phyloP scores from a whole-genome alignment of 2,113 vertebrate species.

The Nerophis lumbriciformis region DNA sequence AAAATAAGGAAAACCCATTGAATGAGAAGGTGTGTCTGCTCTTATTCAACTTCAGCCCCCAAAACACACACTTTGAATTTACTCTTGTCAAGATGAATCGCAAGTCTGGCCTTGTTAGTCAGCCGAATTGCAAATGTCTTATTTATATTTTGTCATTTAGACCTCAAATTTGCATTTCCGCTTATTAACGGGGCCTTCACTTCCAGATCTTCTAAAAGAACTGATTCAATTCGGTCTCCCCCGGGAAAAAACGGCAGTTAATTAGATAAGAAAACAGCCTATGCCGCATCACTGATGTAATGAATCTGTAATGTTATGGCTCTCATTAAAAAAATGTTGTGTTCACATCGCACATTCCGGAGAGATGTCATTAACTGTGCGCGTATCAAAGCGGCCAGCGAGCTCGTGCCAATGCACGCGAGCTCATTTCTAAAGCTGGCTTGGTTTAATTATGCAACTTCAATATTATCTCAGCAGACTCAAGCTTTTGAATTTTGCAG shows the following conservation, averaged over 20 bases:
- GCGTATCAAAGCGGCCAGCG: slow-evolving; percentile 3
- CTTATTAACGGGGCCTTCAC: slow-evolving; percentile 41
- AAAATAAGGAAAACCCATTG: too few species aligned
- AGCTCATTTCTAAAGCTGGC: slow-evolving; percentile 5
- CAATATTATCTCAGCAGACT: slow-evolving; percentile 5
- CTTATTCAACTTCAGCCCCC: slow-evolving; percentile 10
- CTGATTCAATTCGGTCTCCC: slow-evolving; percentile 28
- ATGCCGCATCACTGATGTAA: slow-evolving; percentile 42
- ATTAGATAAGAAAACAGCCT: slow-evolving; percentile 52
- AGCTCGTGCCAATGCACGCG: slow-evolving; percentile 17
- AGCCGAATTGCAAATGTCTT: slow-evolving; percentile 57
- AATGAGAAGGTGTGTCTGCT: background rate
- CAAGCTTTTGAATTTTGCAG: slow-evolving; percentile 7
- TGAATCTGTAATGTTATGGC: slow-evolving; percentile 45
- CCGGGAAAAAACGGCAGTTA: slow-evolving; percentile 37
- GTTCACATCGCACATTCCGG: slow-evolving; percentile 16
- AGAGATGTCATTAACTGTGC: slow-evolving; percentile 19
- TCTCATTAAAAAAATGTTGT: slow-evolving; percentile 33
- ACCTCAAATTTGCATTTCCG: slow-evolving; percentile 54
- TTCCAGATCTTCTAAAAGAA: slow-evolving; percentile 46
- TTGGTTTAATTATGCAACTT: slow-evolving; percentile 8
- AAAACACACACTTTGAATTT: slow-evolving; percentile 9
- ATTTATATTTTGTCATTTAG: slow-evolving; percentile 60
- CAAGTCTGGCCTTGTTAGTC: slow-evolving; percentile 45
- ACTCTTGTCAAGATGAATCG: slow-evolving; percentile 36